Percentiles rank a stretch among this genome's conserved stretches.
Evolutionary conservation across 2,888 invertebrate species (phyloP).

Genomic region (Noctua fimbriata): DNA sequence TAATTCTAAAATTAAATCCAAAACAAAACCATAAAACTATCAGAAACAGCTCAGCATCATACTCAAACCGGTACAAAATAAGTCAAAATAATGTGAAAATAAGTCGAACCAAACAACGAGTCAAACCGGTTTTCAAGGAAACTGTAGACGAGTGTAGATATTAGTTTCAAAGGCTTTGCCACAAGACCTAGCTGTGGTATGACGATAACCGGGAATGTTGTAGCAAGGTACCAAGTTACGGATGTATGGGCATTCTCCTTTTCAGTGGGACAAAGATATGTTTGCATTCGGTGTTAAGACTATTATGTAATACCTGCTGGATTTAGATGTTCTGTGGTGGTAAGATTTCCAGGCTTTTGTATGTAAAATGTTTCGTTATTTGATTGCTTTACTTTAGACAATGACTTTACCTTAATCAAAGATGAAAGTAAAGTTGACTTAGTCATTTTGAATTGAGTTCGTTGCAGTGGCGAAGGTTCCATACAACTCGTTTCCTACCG

Average conservation of each 20-base stretch:
- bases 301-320: background rate
- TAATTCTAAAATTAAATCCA: conserved; percentile 1
- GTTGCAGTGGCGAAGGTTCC: too few species aligned
- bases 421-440: background rate
- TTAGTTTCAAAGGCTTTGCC: conserved; percentile 52
- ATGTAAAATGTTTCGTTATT: background rate
- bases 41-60: conserved; percentile 6
- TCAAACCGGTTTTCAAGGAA: conserved; percentile 51
- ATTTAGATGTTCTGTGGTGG: background rate
- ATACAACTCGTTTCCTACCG: too few species aligned
- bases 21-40: conserved; percentile 15
- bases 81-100: conserved; percentile 40
- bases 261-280: conserved; percentile 30
- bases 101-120: conserved; percentile 15
- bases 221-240: conserved; percentile 8
- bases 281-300: conserved; percentile 30
- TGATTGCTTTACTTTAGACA: background rate
- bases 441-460: background rate
- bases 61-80: conserved; percentile 31
- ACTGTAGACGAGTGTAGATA: conserved; percentile 40
- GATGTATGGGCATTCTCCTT: conserved; percentile 21
- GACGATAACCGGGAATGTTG: conserved; percentile 25
- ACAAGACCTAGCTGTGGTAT: conserved; percentile 41
- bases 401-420: background rate
- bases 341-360: background rate